These are phyloP conservation scores for Rhinoptilus africanus DNA, from an alignment of 2,113 vertebrate species.

Conservation along the genomic window DNA sequence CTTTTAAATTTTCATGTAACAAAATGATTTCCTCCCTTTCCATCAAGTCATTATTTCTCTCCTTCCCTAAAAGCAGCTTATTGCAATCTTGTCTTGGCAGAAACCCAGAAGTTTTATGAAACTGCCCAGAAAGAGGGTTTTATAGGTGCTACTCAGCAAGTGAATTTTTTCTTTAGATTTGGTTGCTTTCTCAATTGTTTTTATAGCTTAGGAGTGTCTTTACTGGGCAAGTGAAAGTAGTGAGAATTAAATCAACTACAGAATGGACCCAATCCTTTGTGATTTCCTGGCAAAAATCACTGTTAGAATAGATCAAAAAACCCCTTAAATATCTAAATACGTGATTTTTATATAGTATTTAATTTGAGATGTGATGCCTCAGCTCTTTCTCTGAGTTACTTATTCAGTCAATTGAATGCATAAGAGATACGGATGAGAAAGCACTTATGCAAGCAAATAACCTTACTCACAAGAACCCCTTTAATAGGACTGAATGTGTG, in stretches of 20 bases:
- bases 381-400: neutral
- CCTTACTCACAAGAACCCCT: neutral
- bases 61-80: conserved; percentile 22
- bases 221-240: neutral
- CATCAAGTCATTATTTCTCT: neutral
- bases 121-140: conserved; percentile 12
- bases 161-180: conserved; percentile 1
- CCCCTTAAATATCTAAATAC: neutral
- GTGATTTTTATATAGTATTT: neutral
- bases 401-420: neutral
- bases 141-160: conserved; percentile 38
- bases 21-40: conserved; percentile 29
- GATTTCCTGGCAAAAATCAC: neutral
- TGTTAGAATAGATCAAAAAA: neutral
- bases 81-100: conserved; percentile 13
- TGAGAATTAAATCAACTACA: conserved; percentile 10
- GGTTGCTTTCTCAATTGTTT: conserved; percentile 25
- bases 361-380: neutral
- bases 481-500: neutral
- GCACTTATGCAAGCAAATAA: neutral
- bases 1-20: neutral
- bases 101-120: conserved; percentile 32
- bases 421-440: neutral
- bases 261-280: neutral
- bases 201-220: conserved; percentile 18